Evolutionary conservation across 2,113 vertebrate species (phyloP).

Genomic region (Aegotheles bennettii): DNA sequence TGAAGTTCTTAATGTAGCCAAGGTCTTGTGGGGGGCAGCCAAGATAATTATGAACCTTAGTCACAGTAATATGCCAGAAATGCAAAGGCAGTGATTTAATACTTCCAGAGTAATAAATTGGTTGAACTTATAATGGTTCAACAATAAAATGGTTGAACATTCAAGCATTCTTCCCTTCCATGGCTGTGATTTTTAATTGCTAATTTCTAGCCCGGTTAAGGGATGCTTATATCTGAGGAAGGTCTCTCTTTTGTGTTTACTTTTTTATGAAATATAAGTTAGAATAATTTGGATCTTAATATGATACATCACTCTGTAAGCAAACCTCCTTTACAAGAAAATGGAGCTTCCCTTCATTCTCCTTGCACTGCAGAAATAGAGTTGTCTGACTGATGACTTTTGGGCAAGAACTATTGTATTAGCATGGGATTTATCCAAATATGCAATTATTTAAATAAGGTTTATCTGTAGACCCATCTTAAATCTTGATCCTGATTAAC

Average conservation of each 20-base stretch:
- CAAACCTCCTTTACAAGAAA: neutral
- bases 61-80: neutral
- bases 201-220: neutral
- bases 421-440: neutral
- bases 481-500: neutral
- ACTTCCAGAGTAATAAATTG: neutral
- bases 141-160: neutral
- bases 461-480: neutral
- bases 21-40: neutral
- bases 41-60: neutral
- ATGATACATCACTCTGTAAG: neutral
- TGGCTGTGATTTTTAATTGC: neutral
- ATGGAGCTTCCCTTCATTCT: neutral
- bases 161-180: neutral
- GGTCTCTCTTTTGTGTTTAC: neutral
- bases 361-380: neutral
- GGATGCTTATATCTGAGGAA: neutral
- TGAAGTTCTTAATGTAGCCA: neutral
- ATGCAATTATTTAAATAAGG: neutral
- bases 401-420: neutral
- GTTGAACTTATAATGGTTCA: no score
- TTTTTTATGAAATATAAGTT: neutral
- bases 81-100: conserved; percentile 8
- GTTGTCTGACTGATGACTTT: neutral
- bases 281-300: neutral